Percentiles rank a stretch among this genome's conserved stretches.
These are phyloP conservation scores for Sorex araneus DNA, from an alignment of 2,113 vertebrate genomes.

Conservation along the genomic window DNA sequence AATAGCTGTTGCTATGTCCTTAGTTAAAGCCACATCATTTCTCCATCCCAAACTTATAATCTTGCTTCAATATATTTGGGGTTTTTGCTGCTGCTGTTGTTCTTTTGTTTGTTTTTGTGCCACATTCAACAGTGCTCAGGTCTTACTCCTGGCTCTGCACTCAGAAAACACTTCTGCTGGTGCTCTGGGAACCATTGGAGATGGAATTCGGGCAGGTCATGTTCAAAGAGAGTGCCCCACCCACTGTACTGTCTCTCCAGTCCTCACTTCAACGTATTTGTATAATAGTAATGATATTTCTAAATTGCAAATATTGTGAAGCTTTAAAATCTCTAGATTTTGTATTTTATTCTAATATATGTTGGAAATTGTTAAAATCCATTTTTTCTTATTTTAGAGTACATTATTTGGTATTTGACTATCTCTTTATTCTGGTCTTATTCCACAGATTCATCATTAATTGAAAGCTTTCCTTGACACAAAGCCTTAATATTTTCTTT, in stretches of 20 bases:
- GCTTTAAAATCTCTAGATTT: background rate
- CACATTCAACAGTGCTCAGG: no score
- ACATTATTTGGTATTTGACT: background rate
- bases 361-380: background rate
- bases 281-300: background rate
- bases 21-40: background rate
- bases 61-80: background rate
- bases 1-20: background rate
- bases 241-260: no score
- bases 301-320: constrained; percentile 3
- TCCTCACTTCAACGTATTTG: background rate
- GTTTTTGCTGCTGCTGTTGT: no score
- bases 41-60: background rate
- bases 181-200: no score
- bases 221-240: no score
- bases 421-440: background rate
- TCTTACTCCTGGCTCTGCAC: no score
- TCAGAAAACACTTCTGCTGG: no score
- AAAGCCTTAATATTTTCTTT: background rate
- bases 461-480: background rate
- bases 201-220: no score
- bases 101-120: no score
- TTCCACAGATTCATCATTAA: background rate
- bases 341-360: constrained; percentile 8
- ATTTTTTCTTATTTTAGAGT: background rate